These are phyloP conservation scores for pig (Sus scrofa) DNA, from an alignment of 2,113 vertebrate species.

Conservation along the genomic window DNA sequence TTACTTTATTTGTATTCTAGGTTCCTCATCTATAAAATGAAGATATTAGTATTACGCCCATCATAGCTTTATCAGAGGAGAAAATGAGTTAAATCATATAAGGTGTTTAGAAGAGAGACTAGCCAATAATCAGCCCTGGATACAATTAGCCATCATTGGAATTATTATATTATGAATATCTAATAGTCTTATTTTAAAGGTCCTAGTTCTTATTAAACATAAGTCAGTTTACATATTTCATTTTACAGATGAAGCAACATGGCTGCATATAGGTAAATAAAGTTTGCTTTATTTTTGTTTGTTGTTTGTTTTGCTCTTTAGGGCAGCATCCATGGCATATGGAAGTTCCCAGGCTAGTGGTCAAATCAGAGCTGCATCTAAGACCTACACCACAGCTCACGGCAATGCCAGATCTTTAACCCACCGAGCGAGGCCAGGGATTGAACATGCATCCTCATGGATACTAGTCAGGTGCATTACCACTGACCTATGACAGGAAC, in stretches of 20 bases:
- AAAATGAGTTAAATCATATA: background rate
- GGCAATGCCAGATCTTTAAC: too few relatives aligned
- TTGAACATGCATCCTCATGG: too few relatives aligned
- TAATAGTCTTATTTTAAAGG: background rate
- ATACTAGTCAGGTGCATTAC: too few relatives aligned
- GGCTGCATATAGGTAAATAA: background rate
- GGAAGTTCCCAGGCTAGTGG: too few relatives aligned
- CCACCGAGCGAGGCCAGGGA: too few relatives aligned
- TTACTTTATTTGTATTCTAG: background rate
- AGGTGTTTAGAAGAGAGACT: background rate
- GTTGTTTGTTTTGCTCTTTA: too few relatives aligned
- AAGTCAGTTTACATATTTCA: background rate
- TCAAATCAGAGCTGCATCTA: too few relatives aligned
- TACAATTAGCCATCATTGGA: background rate
- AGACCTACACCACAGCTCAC: too few relatives aligned
- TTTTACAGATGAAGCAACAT: conserved; percentile 8
- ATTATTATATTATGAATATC: background rate
- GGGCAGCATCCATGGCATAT: too few relatives aligned
- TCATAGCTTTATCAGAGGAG: background rate
- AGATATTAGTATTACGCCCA: background rate
- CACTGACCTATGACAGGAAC: too few relatives aligned
- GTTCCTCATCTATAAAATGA: background rate
- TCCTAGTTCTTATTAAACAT: background rate
- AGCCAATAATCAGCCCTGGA: background rate
- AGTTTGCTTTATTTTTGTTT: too few relatives aligned